Conservation (phyloP, 2,888 invertebrate genomes). For the Ferrisia virgata region DNA sequence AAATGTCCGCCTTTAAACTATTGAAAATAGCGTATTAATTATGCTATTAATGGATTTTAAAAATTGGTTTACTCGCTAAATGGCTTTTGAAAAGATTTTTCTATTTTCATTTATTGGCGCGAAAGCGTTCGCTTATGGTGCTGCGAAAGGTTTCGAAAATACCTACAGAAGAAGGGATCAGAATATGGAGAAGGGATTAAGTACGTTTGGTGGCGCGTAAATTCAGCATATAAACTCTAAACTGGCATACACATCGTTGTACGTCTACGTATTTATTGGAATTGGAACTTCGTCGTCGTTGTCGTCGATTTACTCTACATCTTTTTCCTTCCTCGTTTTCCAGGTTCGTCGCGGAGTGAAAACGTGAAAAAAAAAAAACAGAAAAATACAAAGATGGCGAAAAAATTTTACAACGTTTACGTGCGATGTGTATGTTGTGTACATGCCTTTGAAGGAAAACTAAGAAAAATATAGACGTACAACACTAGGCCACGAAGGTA, state of each 20-base stretch:
- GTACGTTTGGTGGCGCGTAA: background rate
- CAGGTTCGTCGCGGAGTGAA: background rate
- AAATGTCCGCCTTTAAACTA: slow-evolving; percentile 28
- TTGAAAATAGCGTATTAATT: slow-evolving; percentile 30
- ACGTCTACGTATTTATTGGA: too few relatives aligned
- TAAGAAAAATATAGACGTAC: background rate
- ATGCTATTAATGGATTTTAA: slow-evolving; percentile 25
- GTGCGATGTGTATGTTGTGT: background rate
- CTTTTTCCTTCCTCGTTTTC: background rate
- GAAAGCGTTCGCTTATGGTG: background rate
- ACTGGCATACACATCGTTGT: background rate
- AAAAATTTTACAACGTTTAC: background rate
- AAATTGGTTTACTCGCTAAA: slow-evolving; percentile 23
- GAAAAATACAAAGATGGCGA: background rate
- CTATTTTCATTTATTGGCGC: slow-evolving; percentile 18
- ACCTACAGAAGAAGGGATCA: background rate
- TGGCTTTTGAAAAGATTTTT: slow-evolving; percentile 25
- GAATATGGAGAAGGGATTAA: background rate
- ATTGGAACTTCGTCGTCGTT: background rate
- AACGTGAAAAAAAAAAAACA: too few relatives aligned
- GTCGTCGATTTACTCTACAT: background rate
- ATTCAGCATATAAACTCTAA: background rate
- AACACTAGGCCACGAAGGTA: background rate
- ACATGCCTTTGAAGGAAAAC: too few relatives aligned
- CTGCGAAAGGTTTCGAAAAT: background rate